Evolutionary conservation across 2,113 vertebrate species (phyloP).

Genomic region (Corapipo altera): DNA sequence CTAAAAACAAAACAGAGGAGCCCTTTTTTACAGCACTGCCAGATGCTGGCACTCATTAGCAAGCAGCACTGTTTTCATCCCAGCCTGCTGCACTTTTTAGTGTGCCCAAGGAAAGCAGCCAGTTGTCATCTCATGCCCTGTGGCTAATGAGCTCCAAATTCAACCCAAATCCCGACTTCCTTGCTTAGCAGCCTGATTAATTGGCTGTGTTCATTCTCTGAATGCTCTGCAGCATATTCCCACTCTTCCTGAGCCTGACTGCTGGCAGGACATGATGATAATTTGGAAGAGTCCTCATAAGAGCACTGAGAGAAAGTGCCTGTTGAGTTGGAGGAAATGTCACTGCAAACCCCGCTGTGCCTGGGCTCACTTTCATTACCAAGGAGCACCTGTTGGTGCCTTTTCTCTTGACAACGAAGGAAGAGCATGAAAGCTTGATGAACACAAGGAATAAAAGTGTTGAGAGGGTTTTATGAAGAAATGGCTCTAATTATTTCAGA

Average conservation of each 20-base stretch:
- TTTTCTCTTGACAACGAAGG: not conserved
- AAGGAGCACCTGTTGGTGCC: not conserved
- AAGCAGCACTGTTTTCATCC: conserved; percentile 1
- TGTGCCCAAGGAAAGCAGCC: conserved; percentile 3
- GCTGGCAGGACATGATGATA: not conserved
- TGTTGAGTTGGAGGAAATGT: not conserved
- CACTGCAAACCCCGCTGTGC: not conserved
- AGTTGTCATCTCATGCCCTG: conserved; percentile 35
- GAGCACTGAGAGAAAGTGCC: not conserved
- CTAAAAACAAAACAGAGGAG: not conserved
- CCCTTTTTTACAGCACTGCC: not conserved
- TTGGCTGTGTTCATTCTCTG: conserved; percentile 52
- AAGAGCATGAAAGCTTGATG: not conserved
- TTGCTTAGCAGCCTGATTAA: conserved; percentile 46
- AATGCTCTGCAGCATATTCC: conserved; percentile 13
- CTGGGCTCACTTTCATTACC: not conserved
- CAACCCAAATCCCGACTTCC: not conserved
- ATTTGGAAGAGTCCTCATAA: not conserved
- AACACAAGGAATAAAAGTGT: not conserved
- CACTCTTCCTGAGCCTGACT: not conserved
- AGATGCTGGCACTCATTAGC: conserved; percentile 44
- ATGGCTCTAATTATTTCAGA: conserved; percentile 16
- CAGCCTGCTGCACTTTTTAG: conserved; percentile 9
- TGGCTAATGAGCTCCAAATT: conserved; percentile 49
- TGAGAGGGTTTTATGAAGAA: not conserved